Percentiles rank a stretch among this genome's conserved stretches.
Conservation (phyloP, 1,140 invertebrate genomes). For the Drosophila parabipectinata region DNA sequence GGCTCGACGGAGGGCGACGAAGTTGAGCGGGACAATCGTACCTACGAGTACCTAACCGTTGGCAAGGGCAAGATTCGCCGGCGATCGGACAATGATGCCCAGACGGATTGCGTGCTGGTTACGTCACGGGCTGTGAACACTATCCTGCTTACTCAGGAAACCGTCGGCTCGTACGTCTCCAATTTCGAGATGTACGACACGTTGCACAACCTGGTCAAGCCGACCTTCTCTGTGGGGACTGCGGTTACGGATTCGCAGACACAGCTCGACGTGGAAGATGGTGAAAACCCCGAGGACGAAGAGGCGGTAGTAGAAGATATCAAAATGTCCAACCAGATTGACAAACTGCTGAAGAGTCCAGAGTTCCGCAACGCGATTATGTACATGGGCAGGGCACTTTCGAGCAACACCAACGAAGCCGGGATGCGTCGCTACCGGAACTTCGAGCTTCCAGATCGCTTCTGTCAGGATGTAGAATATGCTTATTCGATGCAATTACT, state of each 20-base stretch:
- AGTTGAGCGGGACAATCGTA: conserved; percentile 87
- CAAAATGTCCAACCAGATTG: neutral
- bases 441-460: conserved; percentile 84
- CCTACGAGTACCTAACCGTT: conserved; percentile 87
- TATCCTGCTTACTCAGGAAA: conserved; percentile 84
- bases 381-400: conserved; percentile 57
- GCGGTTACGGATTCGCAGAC: neutral
- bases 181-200: conserved; percentile 90
- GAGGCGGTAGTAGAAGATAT: conserved; percentile 1
- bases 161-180: conserved; percentile 87
- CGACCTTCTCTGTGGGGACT: neutral
- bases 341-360: conserved; percentile 13
- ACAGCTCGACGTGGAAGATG: conserved; percentile 7
- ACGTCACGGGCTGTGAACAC: conserved; percentile 87
- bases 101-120: conserved; percentile 86
- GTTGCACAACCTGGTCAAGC: conserved; percentile 16
- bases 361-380: conserved; percentile 51
- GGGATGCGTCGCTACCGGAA: conserved; percentile 69
- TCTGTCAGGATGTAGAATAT: conserved; percentile 86
- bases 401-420: conserved; percentile 48
- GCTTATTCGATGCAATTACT: conserved; percentile 87
- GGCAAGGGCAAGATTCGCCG: conserved; percentile 88
- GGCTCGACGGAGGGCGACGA: conserved; percentile 85
- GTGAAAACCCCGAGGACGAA: conserved; percentile 25
- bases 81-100: conserved; percentile 87